These are phyloP conservation scores for Motacilla alba DNA, from an alignment of 2,113 vertebrate genomes.

Conservation along the genomic window DNA sequence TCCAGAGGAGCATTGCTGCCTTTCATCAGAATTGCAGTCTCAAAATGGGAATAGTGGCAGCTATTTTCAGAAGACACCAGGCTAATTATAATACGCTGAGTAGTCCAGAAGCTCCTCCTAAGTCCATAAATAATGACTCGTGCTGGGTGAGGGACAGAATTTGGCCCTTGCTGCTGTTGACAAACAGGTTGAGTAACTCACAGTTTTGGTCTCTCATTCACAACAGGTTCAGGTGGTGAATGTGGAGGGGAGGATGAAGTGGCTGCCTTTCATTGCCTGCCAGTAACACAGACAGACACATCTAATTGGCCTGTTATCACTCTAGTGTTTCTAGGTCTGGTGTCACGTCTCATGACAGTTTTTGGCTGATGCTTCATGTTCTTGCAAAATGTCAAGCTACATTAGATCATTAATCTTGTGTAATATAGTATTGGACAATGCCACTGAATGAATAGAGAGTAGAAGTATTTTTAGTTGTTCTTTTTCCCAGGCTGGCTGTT, in stretches of 20 bases:
- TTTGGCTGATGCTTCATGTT: not conserved
- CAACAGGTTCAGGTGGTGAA: not conserved
- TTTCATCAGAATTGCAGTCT: not conserved
- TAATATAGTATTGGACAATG: not conserved
- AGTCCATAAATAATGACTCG: not conserved
- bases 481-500: not conserved
- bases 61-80: not conserved
- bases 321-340: not conserved
- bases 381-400: not conserved
- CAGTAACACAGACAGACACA: not conserved
- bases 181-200: not conserved
- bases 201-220: not conserved
- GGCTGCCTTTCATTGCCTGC: not conserved
- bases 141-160: not conserved
- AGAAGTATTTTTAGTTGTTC: not conserved
- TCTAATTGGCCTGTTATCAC: not conserved
- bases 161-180: not conserved
- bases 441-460: not conserved
- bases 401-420: not conserved
- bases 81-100: not conserved
- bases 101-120: not conserved
- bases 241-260: not conserved
- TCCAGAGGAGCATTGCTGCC: not conserved
- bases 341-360: not conserved
- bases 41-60: not conserved